A percentile compares a stretch with the other conserved stretches of the same genome.
Conservation (phyloP, 30 jellyfish, hydroid and myxozoan species). For the Chironex yamaguchii region DNA sequence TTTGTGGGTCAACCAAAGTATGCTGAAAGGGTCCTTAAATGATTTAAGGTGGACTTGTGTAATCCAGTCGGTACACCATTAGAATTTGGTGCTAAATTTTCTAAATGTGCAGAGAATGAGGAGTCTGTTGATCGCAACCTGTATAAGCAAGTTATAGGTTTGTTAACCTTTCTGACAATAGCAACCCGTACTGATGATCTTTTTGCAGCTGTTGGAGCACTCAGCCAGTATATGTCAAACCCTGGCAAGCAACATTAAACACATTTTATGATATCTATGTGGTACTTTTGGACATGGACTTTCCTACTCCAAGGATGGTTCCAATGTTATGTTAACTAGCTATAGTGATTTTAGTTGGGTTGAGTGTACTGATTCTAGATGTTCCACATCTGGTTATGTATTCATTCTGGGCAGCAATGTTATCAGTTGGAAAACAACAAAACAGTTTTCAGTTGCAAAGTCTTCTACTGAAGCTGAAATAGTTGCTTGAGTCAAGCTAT, state of each 20-base stretch:
- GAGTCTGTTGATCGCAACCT: background rate
- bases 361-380: background rate
- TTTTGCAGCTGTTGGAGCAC: no score
- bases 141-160: background rate
- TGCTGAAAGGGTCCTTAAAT: background rate
- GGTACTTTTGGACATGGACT: background rate
- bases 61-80: background rate
- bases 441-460: constrained; percentile 39
- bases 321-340: background rate
- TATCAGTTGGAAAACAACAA: constrained; percentile 31
- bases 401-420: constrained; percentile 3
- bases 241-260: background rate
- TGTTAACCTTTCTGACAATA: background rate
- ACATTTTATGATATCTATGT: background rate
- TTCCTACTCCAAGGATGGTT: background rate
- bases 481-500: constrained; percentile 48
- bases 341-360: background rate
- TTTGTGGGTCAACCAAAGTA: background rate
- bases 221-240: background rate
- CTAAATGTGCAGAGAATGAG: background rate
- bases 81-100: background rate
- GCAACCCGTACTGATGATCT: background rate
- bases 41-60: background rate
- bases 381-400: constrained; percentile 23
- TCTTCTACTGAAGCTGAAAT: constrained; percentile 50